These are phyloP conservation scores for Protonemura montana DNA, from an alignment of 2,888 invertebrate genomes.

Conservation along the genomic window DNA sequence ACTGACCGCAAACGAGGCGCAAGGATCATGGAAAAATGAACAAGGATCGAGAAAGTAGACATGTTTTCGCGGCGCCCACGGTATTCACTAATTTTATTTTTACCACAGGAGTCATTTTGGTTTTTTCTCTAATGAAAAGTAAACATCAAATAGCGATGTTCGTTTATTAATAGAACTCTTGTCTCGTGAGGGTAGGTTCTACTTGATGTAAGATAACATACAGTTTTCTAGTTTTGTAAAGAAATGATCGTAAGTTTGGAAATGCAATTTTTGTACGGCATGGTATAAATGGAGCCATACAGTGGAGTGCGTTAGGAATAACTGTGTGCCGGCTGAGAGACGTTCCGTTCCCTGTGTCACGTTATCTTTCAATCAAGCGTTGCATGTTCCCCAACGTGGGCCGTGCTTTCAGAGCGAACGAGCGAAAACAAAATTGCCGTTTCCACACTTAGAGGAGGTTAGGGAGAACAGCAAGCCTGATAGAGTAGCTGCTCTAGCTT, in stretches of 20 bases:
- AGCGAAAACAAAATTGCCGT: not conserved
- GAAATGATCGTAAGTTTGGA: not conserved
- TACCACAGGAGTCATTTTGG: not conserved
- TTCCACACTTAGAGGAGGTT: not conserved
- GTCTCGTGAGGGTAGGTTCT: not conserved
- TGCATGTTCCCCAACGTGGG: too few relatives aligned
- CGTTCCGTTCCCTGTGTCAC: not conserved
- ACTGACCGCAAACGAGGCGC: too few relatives aligned
- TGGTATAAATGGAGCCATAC: not conserved
- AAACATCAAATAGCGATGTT: not conserved
- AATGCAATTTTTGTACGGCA: not conserved
- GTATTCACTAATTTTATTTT: not conserved
- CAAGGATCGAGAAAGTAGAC: too few relatives aligned
- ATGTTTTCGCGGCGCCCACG: not conserved
- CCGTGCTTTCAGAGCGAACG: too few relatives aligned
- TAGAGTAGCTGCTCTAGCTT: not conserved
- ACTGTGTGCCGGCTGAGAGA: not conserved
- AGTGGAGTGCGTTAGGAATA: not conserved
- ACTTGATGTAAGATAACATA: not conserved
- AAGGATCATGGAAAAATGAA: too few relatives aligned
- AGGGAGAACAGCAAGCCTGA: not conserved
- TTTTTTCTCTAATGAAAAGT: slow-evolving; percentile 21
- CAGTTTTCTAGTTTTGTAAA: not conserved
- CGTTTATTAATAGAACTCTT: slow-evolving; percentile 7
- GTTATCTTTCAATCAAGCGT: too few relatives aligned